A percentile compares a stretch with the other conserved stretches of the same genome.
Evolutionary conservation across 2,797 vertebrate genomes (phyloP).

Genomic region (Philypnodon macrostomus): DNA sequence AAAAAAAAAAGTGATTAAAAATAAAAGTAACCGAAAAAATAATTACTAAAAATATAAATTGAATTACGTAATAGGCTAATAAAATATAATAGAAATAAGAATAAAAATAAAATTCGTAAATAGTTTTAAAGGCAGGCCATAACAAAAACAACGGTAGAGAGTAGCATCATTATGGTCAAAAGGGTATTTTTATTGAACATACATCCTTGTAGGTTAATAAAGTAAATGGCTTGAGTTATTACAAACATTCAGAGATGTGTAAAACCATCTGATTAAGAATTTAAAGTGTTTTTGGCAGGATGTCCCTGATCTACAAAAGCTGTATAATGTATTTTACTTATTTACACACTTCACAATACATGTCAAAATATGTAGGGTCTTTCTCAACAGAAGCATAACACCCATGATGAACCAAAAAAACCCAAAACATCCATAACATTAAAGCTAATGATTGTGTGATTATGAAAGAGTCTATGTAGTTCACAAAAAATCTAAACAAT

Average conservation of each 20-base stretch:
- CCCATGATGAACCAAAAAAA: conserved; percentile 26
- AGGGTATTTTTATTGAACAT: conserved; percentile 69
- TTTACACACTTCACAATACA: conserved; percentile 40
- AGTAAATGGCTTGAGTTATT: conserved; percentile 67
- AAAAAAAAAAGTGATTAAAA: too few species aligned
- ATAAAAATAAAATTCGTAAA: too few species aligned
- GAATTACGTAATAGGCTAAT: too few species aligned
- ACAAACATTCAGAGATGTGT: conserved; percentile 63
- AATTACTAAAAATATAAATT: too few species aligned
- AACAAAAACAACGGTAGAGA: background rate
- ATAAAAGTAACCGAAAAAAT: too few species aligned
- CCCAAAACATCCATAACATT: conserved; percentile 22
- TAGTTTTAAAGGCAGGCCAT: background rate
- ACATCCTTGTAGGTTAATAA: conserved; percentile 54
- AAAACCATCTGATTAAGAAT: conserved; percentile 48
- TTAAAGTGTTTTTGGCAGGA: conserved; percentile 58
- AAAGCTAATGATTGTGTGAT: conserved; percentile 57
- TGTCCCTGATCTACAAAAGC: conserved; percentile 50
- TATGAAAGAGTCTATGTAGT: conserved; percentile 57
- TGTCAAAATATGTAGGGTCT: conserved; percentile 28
- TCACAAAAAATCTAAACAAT: conserved; percentile 48
- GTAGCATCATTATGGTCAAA: conserved; percentile 31
- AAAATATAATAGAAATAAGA: too few species aligned
- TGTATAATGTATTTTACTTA: conserved; percentile 35
- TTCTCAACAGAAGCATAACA: conserved; percentile 33